phyloP scores from a whole-genome alignment of 2,888 invertebrate genomes.

The Cataglyphis albicans region DNA sequence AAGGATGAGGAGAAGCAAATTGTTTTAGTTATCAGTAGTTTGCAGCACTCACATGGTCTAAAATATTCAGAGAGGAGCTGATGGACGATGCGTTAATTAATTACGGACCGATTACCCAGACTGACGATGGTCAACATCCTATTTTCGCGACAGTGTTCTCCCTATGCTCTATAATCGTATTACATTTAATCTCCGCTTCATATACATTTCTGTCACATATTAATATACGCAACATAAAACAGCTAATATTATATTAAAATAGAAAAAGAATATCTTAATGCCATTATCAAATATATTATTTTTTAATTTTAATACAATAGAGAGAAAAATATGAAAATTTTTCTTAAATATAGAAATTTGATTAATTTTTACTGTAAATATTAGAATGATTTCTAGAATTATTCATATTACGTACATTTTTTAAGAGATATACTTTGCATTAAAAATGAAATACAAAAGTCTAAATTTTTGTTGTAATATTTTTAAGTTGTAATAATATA shows the following conservation, averaged over 20 bases:
- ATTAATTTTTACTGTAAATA: not conserved
- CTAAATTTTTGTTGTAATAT: not conserved
- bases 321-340: not conserved
- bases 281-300: not conserved
- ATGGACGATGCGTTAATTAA: constrained; percentile 74
- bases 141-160: constrained; percentile 65
- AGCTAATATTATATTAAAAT: not conserved
- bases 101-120: constrained; percentile 72
- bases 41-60: constrained; percentile 64
- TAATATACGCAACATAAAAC: not conserved
- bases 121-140: constrained; percentile 65
- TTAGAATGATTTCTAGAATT: not conserved
- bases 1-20: constrained; percentile 60
- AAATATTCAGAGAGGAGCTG: constrained; percentile 71
- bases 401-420: not conserved
- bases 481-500: not conserved
- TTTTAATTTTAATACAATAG: not conserved
- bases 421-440: not conserved
- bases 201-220: constrained; percentile 21
- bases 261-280: not conserved
- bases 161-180: constrained; percentile 62
- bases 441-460: not conserved
- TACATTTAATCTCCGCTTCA: constrained; percentile 40
- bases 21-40: constrained; percentile 73
- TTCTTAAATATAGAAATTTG: not conserved